These are phyloP conservation scores for Camelus dromedarius DNA, from an alignment of 2,113 vertebrate species.

Conservation along the genomic window DNA sequence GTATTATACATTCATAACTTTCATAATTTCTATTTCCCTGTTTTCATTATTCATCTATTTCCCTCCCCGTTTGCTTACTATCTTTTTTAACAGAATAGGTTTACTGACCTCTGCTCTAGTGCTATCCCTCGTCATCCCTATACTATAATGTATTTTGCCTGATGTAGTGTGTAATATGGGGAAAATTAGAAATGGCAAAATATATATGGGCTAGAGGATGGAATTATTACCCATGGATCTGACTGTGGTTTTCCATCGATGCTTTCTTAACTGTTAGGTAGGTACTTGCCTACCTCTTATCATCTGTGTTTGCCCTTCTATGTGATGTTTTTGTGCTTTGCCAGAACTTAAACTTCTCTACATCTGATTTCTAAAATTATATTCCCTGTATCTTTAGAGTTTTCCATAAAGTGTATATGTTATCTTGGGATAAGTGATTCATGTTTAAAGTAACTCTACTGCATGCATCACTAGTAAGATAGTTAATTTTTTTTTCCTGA, in stretches of 20 bases:
- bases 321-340: neutral
- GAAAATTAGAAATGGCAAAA: neutral
- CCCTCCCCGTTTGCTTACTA: neutral
- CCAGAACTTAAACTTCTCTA: neutral
- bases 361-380: neutral
- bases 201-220: neutral
- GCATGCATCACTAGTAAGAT: neutral
- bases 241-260: neutral
- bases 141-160: neutral
- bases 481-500: neutral
- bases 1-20: neutral
- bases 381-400: neutral
- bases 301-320: neutral
- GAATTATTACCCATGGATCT: neutral
- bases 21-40: neutral
- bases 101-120: neutral
- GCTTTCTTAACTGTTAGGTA: neutral
- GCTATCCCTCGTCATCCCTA: neutral
- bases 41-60: neutral
- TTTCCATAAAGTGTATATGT: slow-evolving; percentile 9
- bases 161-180: neutral
- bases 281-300: neutral
- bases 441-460: neutral
- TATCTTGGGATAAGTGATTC: neutral
- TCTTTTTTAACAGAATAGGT: neutral